Evolutionary conservation across 2,888 invertebrate genomes (phyloP), one percentile per base, ranked within the genome.

Genomic region (Agrypnus murinus): DNA sequence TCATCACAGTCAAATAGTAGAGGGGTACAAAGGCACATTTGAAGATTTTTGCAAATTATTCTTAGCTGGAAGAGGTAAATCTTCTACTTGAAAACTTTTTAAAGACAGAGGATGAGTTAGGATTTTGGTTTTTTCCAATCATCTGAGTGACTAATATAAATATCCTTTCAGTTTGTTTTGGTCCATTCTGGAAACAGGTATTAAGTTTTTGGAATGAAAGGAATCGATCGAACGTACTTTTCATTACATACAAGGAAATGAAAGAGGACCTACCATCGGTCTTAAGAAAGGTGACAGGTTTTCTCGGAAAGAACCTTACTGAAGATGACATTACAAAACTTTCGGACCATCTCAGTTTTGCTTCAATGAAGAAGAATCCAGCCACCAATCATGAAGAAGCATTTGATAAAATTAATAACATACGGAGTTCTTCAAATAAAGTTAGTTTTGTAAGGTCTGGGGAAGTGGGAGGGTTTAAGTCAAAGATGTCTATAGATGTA

Each of bases 361-460:
- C 83, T 15, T 83, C 79, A 46, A 89, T 89, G 89, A 86, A 86
- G 75, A 79, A 82, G 9, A 89, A 89, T 79, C 81, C 83, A 14
- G 81, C 84, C 45, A 85, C 86, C 0, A 89, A 89, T 78, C 40
- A 43, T 19, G 45, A 45, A 12, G 8, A 55, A 36, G 0, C 50
- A 12, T 5, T 36, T 17, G 32, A 60, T 12, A 6, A n/a, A n/a
- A 12, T 7, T 1, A 63, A 36, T 4, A 48, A 32, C 2, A 9
- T 10, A n/a, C 17, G 38, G 2, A 6, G 19, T 6, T 10, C n/a
- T 7, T 10, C n/a, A 1, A 7, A 9, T 31, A 14, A 43, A 8
- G 17, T 36, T 15, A 6, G 1, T 15, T 69, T 65, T 15, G 40
- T 69, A 36, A 38, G 71, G 31, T 38, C 19, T 1, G 66, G 71